phyloP scores from a whole-genome alignment of 2,797 vertebrate genomes.

The Microctenopoma steveboyesi region DNA sequence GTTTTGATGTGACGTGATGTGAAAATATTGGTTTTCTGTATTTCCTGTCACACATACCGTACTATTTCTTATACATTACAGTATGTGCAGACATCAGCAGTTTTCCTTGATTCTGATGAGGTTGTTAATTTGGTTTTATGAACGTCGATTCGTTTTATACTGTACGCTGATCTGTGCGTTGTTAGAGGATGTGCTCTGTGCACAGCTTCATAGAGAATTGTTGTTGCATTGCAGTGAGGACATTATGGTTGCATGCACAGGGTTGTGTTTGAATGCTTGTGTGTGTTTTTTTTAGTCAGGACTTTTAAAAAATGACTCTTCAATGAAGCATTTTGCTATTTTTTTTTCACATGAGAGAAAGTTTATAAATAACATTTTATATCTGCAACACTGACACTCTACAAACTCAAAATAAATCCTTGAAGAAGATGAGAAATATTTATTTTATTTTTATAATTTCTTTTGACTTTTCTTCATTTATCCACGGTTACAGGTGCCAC shows the following conservation, averaged over 20 bases:
- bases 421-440: not conserved
- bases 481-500: slow-evolving; percentile 73
- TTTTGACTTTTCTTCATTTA: not conserved
- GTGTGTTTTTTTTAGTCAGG: not conserved
- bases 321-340: no score
- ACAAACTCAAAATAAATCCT: not conserved
- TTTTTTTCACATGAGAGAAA: not conserved
- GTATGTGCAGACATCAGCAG: not conserved
- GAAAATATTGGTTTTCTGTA: not conserved
- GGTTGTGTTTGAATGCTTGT: slow-evolving; percentile 11
- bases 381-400: no score
- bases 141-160: slow-evolving; percentile 11
- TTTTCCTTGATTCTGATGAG: slow-evolving; percentile 26
- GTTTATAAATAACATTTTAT: not conserved
- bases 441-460: not conserved
- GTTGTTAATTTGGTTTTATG: not conserved
- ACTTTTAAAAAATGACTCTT: not conserved
- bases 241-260: slow-evolving; percentile 14
- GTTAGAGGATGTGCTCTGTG: slow-evolving; percentile 11
- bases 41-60: not conserved
- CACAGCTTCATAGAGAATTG: not conserved
- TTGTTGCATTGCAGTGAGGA: slow-evolving; percentile 7
- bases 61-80: not conserved
- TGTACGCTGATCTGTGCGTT: slow-evolving; percentile 17
- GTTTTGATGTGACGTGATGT: slow-evolving; percentile 18